Evolutionary conservation across 53 echinoderm and acorn worm genomes (phyloP).

Genomic region (Astropecten irregularis): DNA sequence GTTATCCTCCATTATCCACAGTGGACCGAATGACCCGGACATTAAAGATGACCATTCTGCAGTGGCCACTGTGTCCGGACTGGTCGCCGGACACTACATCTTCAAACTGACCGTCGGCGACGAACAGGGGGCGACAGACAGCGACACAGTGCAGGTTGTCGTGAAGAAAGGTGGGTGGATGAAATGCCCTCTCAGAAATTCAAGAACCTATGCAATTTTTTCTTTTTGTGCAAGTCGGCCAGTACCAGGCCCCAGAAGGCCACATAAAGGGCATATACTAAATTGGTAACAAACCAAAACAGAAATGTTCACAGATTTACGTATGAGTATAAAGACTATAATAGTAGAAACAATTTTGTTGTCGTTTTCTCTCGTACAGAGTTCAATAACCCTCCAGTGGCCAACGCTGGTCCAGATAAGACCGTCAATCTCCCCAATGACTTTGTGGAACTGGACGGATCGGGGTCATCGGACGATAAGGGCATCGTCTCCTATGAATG

Average conservation of each 20-base stretch:
- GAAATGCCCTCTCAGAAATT: too few relatives aligned
- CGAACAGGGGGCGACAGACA: constrained; percentile 57
- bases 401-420: constrained; percentile 71
- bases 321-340: too few relatives aligned
- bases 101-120: constrained; percentile 84
- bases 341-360: too few relatives aligned
- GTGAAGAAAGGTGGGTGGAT: constrained; percentile 86
- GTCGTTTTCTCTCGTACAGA: constrained; percentile 53
- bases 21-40: constrained; percentile 68
- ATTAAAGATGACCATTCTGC: constrained; percentile 65
- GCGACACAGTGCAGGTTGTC: constrained; percentile 69
- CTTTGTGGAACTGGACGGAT: constrained; percentile 78
- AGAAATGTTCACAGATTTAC: too few relatives aligned
- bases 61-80: constrained; percentile 69
- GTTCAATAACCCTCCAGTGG: constrained; percentile 76
- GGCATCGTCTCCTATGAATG: constrained; percentile 84
- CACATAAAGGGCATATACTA: too few relatives aligned
- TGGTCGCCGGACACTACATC: constrained; percentile 72
- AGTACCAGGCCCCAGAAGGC: too few relatives aligned
- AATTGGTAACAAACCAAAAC: too few relatives aligned
- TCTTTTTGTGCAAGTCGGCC: too few relatives aligned
- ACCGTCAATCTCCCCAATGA: constrained; percentile 62
- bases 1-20: too few relatives aligned
- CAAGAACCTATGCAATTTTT: too few relatives aligned
- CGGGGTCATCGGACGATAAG: constrained; percentile 77